Base-by-base conservation (phyloP, 2,113 vertebrate genomes). In the Mohoua ochrocephala region DNA sequence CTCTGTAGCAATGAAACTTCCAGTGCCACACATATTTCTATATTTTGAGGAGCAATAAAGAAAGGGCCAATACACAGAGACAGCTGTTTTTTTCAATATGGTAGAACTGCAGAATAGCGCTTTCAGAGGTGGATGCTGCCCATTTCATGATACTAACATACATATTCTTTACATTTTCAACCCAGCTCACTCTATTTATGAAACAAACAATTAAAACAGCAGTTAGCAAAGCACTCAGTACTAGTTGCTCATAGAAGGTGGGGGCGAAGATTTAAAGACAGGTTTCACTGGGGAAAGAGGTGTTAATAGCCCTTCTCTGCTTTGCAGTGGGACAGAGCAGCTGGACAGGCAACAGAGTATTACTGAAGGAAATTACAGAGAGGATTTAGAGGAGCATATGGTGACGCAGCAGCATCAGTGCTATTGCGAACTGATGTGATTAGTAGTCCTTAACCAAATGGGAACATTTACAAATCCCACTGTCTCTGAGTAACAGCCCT, bases 341-440 rank as follows among this genome's bases (percentile, higher is more conserved):
- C 84, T 79, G 85, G 67, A 68, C 20, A 80, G 83, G 50, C 44
- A 87, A 28, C 1, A 9, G 41, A 49, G 20, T 83, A 83, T 64
- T 89, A 82, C 27, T 47, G 59, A 81, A 91, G n/a, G 8, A 95
- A 89, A 85, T 70, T 82, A 83, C 57, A 87, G 31, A 61, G 2
- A 49, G 78, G 74, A 79, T 89, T 92, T 91, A 39, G 45, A 73
- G 63, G 33, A 94, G 49, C 84, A 79, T 82, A 74, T 85, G 74
- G n/a, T 64, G n/a, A 75, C 1, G 8, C 28, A 86, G 44, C 1
- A 0, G 52, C 53, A 83, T 60, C 44, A 68, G 13, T 41, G 20
- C 53, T 68, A 39, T 11, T 53, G 81, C 20, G 82, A 69, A 73
- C 23, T 75, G 67, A 78, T 47, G 31, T 1, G 27, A 91, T 94